Conservation (phyloP, 2,113 vertebrate species). For the Silurus meridionalis region DNA sequence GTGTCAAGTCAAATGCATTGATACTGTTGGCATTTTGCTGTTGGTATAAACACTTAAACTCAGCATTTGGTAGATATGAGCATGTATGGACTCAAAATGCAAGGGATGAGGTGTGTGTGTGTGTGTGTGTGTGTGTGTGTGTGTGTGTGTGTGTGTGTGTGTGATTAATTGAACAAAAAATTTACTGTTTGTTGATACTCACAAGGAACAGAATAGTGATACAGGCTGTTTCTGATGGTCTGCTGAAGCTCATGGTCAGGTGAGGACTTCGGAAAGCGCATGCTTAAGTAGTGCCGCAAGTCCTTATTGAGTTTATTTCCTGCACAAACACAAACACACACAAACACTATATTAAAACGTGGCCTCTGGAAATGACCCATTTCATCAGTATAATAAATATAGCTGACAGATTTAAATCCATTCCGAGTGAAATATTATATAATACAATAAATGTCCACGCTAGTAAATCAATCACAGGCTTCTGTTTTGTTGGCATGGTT, state of each 20-base stretch:
- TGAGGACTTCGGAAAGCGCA: conserved; percentile 91
- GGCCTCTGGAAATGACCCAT: background rate
- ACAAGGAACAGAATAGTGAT: conserved; percentile 97
- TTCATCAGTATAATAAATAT: background rate
- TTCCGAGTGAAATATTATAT: background rate
- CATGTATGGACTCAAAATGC: background rate
- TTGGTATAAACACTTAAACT: background rate
- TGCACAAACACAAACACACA: conserved; percentile 62
- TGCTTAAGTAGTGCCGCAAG: conserved; percentile 87
- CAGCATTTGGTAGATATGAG: background rate
- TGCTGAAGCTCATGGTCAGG: conserved; percentile 91
- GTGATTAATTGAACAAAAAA: background rate
- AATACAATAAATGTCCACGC: background rate
- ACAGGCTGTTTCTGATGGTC: conserved; percentile 90
- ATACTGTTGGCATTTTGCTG: background rate
- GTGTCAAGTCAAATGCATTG: background rate
- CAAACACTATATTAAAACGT: conserved; percentile 1
- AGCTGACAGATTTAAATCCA: background rate
- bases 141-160: background rate
- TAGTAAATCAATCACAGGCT: background rate
- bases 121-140: background rate
- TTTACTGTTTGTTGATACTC: conserved; percentile 67
- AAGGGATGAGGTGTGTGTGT: background rate
- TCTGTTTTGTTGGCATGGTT: background rate
- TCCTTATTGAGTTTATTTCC: conserved; percentile 90